Base-by-base conservation (phyloP, 2,113 vertebrate genomes). In the Lepus timidus region DNA sequence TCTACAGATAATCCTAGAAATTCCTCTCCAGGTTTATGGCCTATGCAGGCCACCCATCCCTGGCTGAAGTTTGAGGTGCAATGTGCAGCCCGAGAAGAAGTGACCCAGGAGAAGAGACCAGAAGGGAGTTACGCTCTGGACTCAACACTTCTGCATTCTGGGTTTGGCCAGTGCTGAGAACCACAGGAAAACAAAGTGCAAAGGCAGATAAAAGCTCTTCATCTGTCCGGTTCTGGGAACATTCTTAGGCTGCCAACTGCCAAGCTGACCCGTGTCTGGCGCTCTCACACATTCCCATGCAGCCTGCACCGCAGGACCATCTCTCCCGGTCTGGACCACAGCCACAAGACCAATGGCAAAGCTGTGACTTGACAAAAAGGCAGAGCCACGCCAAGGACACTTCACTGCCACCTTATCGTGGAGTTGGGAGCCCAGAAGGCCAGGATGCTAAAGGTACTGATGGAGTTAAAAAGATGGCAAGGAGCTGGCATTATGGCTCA, bases 351-450 rank as follows among this genome's bases (percentile, higher is more conserved):
- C 39, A 13, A 20, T 3, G 36, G 44, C 27, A 31, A 82, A 49
- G 89, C 11, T 95, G 19, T 64, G 52, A 96, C 67, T 31, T 88
- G 65, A 87, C 52, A 49, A 82, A 92, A 29, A 29, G n/a, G n/a
- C 39, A 94, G 44, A 91, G 31, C 25, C 64, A 52, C 7, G 23
- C 20, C 64, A 68, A 61, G 91, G 17, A 68, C 9, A 81, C 16
- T 10, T 51, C 44, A 83, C 14, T 44, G 81, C 31, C 39, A 94
- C 11, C 29, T 51, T 84, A 74, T 58, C 87, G 20, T 64, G 65
- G 31, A 79, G 23, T 62, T 89, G 62, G 49, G 0, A 16, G 22
- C 17, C 55, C 85, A 55, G 62, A 80, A 22, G 25, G 11, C 29
- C 67, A 91, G 83, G 74, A 85, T 5, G 14, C 10, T 55, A 39